Conservation (phyloP, 2,113 vertebrate species). For the human (Homo sapiens) region GRCh38 chr3:5801001-5801500, state of each 20-base stretch:
- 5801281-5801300: neutral
- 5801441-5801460: neutral
- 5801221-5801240: neutral
- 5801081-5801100: neutral
- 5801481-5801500: neutral
- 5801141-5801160: neutral
- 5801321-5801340: neutral
- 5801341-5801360: neutral
- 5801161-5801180: too few relatives aligned
- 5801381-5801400: neutral
- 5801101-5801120: too few relatives aligned
- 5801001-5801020: neutral
- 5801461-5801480: neutral
- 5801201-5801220: neutral
- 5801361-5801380: neutral
- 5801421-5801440: neutral
- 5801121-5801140: neutral
- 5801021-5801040: neutral
- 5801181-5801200: too few relatives aligned
- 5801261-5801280: neutral
- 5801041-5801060: neutral
- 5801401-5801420: neutral
- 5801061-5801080: neutral
- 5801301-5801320: neutral
- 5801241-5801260: neutral